phyloP scores from a whole-genome alignment of 1,140 invertebrate genomes.

The Eupeodes corollae region DNA sequence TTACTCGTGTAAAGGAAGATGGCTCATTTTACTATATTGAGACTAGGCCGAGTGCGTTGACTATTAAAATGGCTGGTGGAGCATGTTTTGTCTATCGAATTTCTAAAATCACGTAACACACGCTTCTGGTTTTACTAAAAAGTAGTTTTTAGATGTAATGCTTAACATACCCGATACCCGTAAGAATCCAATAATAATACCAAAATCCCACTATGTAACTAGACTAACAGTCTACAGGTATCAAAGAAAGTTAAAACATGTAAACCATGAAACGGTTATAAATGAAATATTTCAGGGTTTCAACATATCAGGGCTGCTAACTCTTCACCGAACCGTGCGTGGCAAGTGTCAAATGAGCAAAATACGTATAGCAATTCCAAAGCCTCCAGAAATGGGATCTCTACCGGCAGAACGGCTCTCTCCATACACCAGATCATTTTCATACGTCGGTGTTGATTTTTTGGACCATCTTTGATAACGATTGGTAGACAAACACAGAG shows the following conservation, averaged over 20 bases:
- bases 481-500: constrained; percentile 9
- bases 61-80: no score
- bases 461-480: not conserved
- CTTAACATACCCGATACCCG: not conserved
- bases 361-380: not conserved
- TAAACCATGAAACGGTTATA: constrained; percentile 6
- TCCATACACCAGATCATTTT: not conserved
- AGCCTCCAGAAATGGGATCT: not conserved
- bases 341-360: not conserved
- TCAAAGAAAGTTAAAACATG: constrained; percentile 1
- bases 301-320: not conserved
- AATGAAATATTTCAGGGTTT: constrained; percentile 8
- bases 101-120: no score
- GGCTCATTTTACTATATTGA: no score
- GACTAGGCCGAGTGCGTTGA: no score
- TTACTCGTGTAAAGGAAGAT: no score
- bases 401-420: not conserved
- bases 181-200: not conserved
- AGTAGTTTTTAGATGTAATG: no score
- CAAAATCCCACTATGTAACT: not conserved
- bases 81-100: no score
- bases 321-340: not conserved
- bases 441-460: not conserved
- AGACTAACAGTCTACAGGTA: not conserved
- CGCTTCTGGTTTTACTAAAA: no score